Percentiles rank a stretch among this genome's conserved stretches.
These are phyloP conservation scores for Psittacus erithacus DNA, from an alignment of 2,113 vertebrate species.

Conservation along the genomic window DNA sequence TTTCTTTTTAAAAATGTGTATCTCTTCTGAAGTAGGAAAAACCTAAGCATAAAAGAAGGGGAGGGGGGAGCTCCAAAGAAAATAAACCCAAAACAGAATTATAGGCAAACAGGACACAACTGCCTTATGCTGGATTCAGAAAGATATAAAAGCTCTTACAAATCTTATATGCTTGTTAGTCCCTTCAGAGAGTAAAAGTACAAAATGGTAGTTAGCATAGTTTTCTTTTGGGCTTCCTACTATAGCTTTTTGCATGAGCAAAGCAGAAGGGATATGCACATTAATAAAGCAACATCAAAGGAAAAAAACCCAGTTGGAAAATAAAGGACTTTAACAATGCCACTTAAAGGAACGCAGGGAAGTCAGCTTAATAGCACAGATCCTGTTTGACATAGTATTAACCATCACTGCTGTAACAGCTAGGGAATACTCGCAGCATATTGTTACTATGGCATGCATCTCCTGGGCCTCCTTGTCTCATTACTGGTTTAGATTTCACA, in stretches of 20 bases:
- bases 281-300: conserved; percentile 17
- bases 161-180: neutral
- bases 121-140: neutral
- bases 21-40: neutral
- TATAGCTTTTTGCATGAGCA: neutral
- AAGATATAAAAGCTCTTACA: neutral
- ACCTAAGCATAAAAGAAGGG: neutral
- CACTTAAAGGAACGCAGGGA: neutral
- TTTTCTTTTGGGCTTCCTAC: neutral
- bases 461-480: neutral
- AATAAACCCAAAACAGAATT: neutral
- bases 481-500: neutral
- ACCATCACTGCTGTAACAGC: neutral
- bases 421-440: neutral
- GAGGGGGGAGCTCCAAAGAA: neutral
- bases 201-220: neutral
- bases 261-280: neutral
- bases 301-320: neutral
- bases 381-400: neutral
- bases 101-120: neutral
- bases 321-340: neutral
- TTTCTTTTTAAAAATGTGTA: neutral
- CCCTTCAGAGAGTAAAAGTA: neutral
- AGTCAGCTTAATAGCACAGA: neutral
- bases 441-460: neutral